Percentiles rank a stretch among this genome's conserved stretches.
Evolutionary conservation across 2,797 vertebrate genomes (phyloP).

Genomic region (Pseudomugil tenellus): DNA sequence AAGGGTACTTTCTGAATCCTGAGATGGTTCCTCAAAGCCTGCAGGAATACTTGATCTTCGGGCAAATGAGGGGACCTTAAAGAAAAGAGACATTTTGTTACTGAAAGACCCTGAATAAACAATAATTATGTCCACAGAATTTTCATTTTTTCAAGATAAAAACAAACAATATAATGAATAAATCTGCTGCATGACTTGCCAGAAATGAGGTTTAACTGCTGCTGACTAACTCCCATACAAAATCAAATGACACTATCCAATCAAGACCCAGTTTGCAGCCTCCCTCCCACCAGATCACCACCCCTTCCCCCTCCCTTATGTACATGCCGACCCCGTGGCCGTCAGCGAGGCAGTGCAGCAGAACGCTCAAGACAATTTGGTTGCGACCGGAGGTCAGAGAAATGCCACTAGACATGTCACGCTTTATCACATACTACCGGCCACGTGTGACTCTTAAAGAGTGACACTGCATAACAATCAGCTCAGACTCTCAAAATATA

Average conservation of each 20-base stretch:
- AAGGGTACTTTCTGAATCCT: constrained; percentile 80
- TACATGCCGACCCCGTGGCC: constrained; percentile 57
- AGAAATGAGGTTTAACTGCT: not conserved
- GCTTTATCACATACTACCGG: constrained; percentile 66
- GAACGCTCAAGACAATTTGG: constrained; percentile 59
- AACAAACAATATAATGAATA: not conserved
- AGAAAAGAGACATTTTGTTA: constrained; percentile 11
- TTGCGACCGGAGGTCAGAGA: constrained; percentile 73
- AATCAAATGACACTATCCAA: constrained; percentile 33
- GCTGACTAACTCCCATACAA: not conserved
- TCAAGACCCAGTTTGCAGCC: constrained; percentile 2
- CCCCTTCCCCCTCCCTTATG: constrained; percentile 30
- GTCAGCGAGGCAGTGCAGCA: constrained; percentile 61
- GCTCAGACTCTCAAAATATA: constrained; percentile 57
- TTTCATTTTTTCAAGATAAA: not conserved
- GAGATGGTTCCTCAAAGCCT: constrained; percentile 87
- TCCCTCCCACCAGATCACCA: constrained; percentile 13
- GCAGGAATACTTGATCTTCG: constrained; percentile 91
- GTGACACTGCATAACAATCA: constrained; percentile 66
- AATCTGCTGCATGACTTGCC: not conserved
- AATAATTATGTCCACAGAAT: not conserved
- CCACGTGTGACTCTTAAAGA: constrained; percentile 72
- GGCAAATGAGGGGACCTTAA: constrained; percentile 94
- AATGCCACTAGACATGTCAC: constrained; percentile 78
- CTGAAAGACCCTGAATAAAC: not conserved